These are phyloP conservation scores for Chroicocephalus ridibundus DNA, from an alignment of 2,113 vertebrate species.

Conservation along the genomic window DNA sequence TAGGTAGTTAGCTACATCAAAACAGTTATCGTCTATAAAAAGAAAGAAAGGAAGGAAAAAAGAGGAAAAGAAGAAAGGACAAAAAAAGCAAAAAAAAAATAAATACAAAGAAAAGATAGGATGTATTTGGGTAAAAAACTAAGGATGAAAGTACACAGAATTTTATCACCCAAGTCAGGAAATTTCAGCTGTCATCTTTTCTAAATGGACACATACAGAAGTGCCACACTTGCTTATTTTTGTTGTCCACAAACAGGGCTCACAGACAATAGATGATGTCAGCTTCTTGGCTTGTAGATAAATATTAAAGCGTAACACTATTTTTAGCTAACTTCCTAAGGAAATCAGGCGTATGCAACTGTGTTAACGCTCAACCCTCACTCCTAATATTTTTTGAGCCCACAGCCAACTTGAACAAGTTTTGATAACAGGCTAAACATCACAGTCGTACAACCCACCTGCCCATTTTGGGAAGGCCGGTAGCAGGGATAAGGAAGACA, in stretches of 20 bases:
- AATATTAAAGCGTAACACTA: background rate
- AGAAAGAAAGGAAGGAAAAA: background rate
- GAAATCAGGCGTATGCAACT: background rate
- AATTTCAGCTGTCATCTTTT: background rate
- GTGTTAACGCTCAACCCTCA: background rate
- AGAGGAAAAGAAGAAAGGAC: accelerated
- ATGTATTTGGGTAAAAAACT: background rate
- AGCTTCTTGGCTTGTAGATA: slow-evolving; percentile 4
- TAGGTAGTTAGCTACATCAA: background rate
- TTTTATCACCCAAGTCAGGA: background rate
- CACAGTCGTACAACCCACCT: background rate
- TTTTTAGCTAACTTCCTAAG: slow-evolving; percentile 48
- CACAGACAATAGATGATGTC: slow-evolving; percentile 36
- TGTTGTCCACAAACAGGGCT: background rate
- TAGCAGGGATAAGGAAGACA: background rate
- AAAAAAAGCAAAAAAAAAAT: background rate
- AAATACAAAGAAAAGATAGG: accelerated
- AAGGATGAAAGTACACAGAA: background rate
- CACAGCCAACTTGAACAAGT: background rate
- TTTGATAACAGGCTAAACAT: background rate
- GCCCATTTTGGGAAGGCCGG: background rate
- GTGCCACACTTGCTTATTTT: background rate
- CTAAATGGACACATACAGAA: background rate
- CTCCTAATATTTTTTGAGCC: background rate
- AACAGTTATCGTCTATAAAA: background rate